Base-by-base conservation (phyloP, 2,113 vertebrate species). In the Heloderma charlesbogerti region DNA sequence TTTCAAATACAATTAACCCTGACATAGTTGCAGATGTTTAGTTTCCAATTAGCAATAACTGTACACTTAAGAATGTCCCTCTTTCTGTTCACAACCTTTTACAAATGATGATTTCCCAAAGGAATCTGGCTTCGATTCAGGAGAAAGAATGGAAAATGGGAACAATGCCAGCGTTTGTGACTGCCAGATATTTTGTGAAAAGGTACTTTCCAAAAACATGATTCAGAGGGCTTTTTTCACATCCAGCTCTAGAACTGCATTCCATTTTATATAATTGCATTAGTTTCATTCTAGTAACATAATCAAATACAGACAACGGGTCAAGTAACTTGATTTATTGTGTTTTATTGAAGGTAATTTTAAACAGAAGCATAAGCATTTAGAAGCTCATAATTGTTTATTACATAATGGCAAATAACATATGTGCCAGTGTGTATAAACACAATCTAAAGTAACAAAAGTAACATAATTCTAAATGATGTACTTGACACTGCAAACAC, bases 31-130 rank as follows among this genome's bases (percentile, higher is more conserved):
- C 77, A 93, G 93, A 95, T 94, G 93, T 95, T 95, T 96, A 93
- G 89, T 92, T 97, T 96, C 95, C 91, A 96, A 96, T 96, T 93
- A 97, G 93, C 86, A 95, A 34, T 91, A 96, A 96, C 94, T 90
- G 89, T 93, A 95, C 92, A 92, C 86, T 94, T 60, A 93, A 95
- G 90, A 96, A 94, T 87, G 69, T 89, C 92, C 90, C 94, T 91
- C 86, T 92, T 94, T 96, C 95, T 95, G 45, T 94, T 95, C 84
- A 57, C 92, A 95, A 96, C 92, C 94, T 96, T 97, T 94, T 92
- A 94, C 75, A 97, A 96, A 97, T 93, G 91, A 96, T 94, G 90
- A 96, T 96, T 97, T 97, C 94, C 94, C 94, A 95, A 96, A 94
- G 93, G 93, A 97, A 96, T 95, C 88, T 95, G 94, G 94, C 93